Evolutionary conservation across 2,113 vertebrate species (phyloP).

Genomic region (Pluvianellus socialis): DNA sequence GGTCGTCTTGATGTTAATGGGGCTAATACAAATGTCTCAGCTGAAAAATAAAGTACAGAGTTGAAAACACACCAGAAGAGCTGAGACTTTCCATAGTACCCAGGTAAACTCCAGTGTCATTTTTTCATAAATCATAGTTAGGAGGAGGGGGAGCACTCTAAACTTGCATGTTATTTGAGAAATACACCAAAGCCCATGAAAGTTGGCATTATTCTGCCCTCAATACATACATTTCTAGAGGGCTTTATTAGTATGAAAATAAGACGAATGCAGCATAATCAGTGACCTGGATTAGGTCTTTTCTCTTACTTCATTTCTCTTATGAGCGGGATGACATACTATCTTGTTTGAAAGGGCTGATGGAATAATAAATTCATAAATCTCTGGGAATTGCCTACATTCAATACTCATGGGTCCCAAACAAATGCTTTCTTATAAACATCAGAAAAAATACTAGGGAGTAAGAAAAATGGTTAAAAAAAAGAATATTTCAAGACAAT

Average conservation of each 20-base stretch:
- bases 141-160: not conserved
- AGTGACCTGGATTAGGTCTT: not conserved
- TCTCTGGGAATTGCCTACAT: not conserved
- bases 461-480: not conserved
- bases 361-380: not conserved
- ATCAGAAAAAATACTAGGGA: not conserved
- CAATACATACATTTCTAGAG: not conserved
- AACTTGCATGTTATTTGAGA: not conserved
- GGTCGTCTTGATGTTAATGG: not conserved
- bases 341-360: not conserved
- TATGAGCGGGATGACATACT: not conserved
- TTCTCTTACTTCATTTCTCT: not conserved
- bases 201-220: not conserved
- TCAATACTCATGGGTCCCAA: not conserved
- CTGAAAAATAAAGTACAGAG: not conserved
- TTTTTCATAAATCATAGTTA: not conserved
- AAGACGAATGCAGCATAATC: not conserved
- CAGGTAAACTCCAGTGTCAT: not conserved
- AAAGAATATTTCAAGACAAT: not conserved
- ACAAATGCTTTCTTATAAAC: not conserved
- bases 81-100: not conserved
- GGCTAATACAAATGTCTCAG: not conserved
- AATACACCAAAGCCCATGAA: not conserved
- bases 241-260: not conserved
- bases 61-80: not conserved